Evolutionary conservation across 2,888 invertebrate species (phyloP), one percentile per base, ranked within the genome.

Genomic region (Platycheirus rosarum): DNA sequence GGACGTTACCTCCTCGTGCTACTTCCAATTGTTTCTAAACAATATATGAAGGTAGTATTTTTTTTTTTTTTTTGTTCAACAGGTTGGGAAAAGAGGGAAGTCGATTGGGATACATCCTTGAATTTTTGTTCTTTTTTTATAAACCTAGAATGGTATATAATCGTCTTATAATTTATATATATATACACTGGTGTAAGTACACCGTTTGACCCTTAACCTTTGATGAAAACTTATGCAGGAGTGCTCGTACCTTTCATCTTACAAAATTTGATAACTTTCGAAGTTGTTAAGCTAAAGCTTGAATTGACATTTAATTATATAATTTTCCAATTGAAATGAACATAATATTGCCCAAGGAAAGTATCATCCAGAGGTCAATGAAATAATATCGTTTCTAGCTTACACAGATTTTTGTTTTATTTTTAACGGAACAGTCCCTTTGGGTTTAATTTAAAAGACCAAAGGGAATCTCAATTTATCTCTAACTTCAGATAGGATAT

Each of bases 391-490:
- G 5, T 13, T 1, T 13, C 7, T 26, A 40, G 37, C 13, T 2
- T 13, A 7, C 37, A n/a, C 37, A 40, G 13, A n/a, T 40, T 5
- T 18, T 18, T 8, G 9, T 2, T 16, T 44, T 9, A 2, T 18
- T 5, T 1, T 8, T 4, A 14, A 42, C n/a, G 11, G 18, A 18
- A 11, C 16, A 18, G 40, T 48, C 48, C 60, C 42, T n/a, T 60
- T 60, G 42, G 60, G 60, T 8, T 44, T 60, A 60, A 60, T 60
- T 60, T 8, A 26, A 16, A 44, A 16, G 18, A 44, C 44, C 18
- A 42, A 9, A 2, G 23, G 14, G 42, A 26, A 6, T 29, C 60
- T 29, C 23, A 23, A 1, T 55, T 23, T 55, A 3, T 13, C 37
- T 35, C 13, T 20, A 18, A 35, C 2, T 18, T 35, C n/a, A n/a